Percentiles rank a stretch among this genome's conserved stretches.
Evolutionary conservation across 2,888 invertebrate genomes (phyloP).

Genomic region (Ochlodes sylvanus): DNA sequence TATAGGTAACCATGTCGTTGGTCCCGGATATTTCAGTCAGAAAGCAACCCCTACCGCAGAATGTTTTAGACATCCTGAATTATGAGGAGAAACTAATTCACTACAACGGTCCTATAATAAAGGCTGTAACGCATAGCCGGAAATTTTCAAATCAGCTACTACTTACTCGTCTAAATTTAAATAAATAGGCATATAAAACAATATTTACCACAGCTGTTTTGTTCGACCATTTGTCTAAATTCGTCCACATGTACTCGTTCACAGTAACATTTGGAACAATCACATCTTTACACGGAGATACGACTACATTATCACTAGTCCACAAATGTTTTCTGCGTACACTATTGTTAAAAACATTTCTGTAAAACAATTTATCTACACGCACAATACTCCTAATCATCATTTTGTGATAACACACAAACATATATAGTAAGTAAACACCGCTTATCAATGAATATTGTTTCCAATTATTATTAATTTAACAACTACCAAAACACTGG

Average conservation of each 20-base stretch:
- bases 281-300: conserved; percentile 80
- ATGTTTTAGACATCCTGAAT: no score
- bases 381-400: conserved; percentile 71
- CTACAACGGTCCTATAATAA: no score
- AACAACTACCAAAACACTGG: no score
- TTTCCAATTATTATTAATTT: neutral
- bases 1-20: no score
- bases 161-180: no score
- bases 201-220: conserved; percentile 85
- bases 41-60: no score
- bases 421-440: neutral
- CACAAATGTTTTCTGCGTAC: conserved; percentile 50
- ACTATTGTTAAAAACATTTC: conserved; percentile 18
- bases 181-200: no score
- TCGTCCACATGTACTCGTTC: conserved; percentile 85
- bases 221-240: conserved; percentile 86
- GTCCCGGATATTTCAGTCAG: no score
- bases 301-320: conserved; percentile 64
- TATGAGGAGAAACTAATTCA: no score
- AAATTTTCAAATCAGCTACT: no score
- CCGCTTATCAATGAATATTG: neutral
- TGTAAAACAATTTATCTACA: conserved; percentile 78
- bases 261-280: conserved; percentile 79
- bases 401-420: conserved; percentile 1
- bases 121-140: no score